Evolutionary conservation across 2,888 invertebrate genomes (phyloP).

Genomic region (Notodonta ziczac): DNA sequence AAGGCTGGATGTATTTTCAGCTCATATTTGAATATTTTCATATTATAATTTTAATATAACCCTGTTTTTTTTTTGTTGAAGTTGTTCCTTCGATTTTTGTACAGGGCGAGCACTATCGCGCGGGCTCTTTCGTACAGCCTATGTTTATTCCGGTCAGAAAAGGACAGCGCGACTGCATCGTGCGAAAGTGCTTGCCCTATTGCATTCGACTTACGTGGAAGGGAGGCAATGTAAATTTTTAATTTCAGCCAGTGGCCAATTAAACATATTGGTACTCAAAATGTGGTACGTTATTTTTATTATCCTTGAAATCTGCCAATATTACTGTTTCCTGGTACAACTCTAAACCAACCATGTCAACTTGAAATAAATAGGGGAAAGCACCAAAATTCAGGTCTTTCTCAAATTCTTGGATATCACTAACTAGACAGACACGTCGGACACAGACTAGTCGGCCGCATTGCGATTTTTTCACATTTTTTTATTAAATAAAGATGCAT

Average conservation of each 20-base stretch:
- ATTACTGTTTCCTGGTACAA: background rate
- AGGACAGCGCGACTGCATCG: constrained; percentile 22
- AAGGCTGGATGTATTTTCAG: constrained; percentile 80
- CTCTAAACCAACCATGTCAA: no score
- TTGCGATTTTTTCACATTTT: constrained; percentile 4
- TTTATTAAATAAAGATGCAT: constrained; percentile 19
- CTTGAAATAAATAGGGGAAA: no score
- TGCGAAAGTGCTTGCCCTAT: constrained; percentile 57
- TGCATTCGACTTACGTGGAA: constrained; percentile 64
- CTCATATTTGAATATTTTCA: constrained; percentile 84
- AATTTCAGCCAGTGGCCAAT: constrained; percentile 84
- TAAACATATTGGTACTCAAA: constrained; percentile 82
- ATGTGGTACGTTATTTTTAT: constrained; percentile 71
- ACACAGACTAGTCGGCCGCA: background rate
- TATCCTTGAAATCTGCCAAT: constrained; percentile 15
- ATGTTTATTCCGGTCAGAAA: constrained; percentile 19
- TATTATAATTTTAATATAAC: constrained; percentile 85
- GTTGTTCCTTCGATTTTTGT: constrained; percentile 79
- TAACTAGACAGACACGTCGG: no score
- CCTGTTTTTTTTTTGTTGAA: constrained; percentile 82
- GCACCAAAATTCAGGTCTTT: no score
- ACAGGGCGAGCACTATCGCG: constrained; percentile 62
- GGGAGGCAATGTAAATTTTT: constrained; percentile 79
- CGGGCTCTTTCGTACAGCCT: constrained; percentile 22
- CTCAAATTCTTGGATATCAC: no score